Base-by-base conservation (phyloP, 2,888 invertebrate genomes). In the Tillus elongatus region DNA sequence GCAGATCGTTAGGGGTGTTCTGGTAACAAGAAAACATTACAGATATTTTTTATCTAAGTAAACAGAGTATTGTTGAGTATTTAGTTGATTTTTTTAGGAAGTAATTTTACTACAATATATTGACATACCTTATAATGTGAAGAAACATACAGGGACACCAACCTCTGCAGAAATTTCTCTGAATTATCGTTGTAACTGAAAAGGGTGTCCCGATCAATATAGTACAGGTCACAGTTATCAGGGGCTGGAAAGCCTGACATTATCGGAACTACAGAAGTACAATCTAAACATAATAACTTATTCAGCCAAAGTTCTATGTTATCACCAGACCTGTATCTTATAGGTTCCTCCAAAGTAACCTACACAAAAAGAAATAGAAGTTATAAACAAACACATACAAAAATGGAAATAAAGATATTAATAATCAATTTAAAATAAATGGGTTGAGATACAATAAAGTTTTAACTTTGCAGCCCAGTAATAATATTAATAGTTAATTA, bases 1-100 rank as follows among this genome's bases (percentile, higher is more conserved):
- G 93, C 24, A 95, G 70, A 69, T 96, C 95, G 67, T 96, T 92
- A 0, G 96, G 95, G 39, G 86, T 87, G 69, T 95, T 96, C 77
- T 83, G 65, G 36, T 51, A 49, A 41, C 33, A 24, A 40, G 42
- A 37, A 24, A 13, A 11, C 6, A 13, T 50, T n/a, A n/a, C n/a
- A n/a, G n/a, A n/a, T n/a, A n/a, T n/a, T n/a, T n/a, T n/a, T n/a
- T n/a, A n/a, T n/a, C n/a, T n/a, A n/a, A n/a, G n/a, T n/a, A n/a
- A n/a, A n/a, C n/a, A n/a, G n/a, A n/a, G n/a, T n/a, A n/a, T n/a
- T n/a, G n/a, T n/a, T n/a, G n/a, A n/a, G n/a, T n/a, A n/a, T n/a
- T n/a, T n/a, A n/a, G n/a, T n/a, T n/a, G n/a, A n/a, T n/a, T n/a
- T n/a, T n/a, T n/a, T n/a, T n/a, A n/a, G n/a, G n/a, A n/a, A n/a